Conservation (phyloP, 2,113 vertebrate genomes). For the Channa argus region DNA sequence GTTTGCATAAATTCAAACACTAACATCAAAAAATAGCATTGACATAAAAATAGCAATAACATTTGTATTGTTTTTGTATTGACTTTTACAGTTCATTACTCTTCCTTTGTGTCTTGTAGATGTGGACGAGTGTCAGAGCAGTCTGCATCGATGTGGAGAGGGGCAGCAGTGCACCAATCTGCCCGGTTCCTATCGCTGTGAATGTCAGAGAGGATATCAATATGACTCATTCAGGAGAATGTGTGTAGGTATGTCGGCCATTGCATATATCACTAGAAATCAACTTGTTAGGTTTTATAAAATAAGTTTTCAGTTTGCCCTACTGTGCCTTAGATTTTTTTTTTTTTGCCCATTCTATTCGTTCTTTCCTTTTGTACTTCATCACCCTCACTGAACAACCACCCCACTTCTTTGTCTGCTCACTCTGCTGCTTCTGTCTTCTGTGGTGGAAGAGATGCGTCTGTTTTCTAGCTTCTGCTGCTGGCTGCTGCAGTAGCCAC, state of each 20-base stretch:
- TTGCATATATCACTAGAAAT: not conserved
- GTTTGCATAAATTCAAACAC: not conserved
- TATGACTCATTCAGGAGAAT: conserved; percentile 87
- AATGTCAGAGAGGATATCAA: conserved; percentile 92
- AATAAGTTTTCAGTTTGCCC: not conserved
- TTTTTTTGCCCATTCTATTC: not conserved
- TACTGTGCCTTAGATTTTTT: not conserved
- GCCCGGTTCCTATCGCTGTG: conserved; percentile 91
- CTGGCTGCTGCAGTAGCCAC: conserved; percentile 36
- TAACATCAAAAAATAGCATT: too few relatives aligned
- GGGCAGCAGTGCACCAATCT: conserved; percentile 91
- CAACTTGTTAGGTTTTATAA: not conserved
- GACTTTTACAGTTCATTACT: not conserved
- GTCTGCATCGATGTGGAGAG: conserved; percentile 86
- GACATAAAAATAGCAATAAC: too few relatives aligned
- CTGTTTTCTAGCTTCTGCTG: conserved; percentile 38
- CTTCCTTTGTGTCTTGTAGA: conserved; percentile 76
- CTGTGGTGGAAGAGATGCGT: conserved; percentile 42
- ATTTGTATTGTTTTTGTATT: too few relatives aligned
- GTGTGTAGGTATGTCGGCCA: conserved; percentile 87
- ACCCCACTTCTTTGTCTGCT: conserved; percentile 8
- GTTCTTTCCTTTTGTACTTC: not conserved
- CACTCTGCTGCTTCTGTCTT: conserved; percentile 55
- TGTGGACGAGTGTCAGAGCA: conserved; percentile 89
- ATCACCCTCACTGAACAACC: conserved; percentile 7